Evolutionary conservation across 2,888 invertebrate species (phyloP).

Genomic region (Abrostola triplasia): DNA sequence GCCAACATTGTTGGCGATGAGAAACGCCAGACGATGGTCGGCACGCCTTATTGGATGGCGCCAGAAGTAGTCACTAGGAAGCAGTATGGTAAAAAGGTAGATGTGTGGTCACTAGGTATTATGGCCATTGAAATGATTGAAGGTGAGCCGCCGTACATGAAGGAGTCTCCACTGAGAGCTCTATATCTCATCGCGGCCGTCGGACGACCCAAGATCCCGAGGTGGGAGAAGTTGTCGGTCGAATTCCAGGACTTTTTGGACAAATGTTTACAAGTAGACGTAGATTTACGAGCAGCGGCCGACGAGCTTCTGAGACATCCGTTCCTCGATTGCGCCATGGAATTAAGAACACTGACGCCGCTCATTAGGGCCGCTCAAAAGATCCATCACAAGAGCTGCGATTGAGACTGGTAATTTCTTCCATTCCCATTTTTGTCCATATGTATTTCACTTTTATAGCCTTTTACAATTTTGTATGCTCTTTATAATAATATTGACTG

Average conservation of each 20-base stretch:
- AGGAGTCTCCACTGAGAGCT: slow-evolving; percentile 97
- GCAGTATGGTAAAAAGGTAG: slow-evolving; percentile 97
- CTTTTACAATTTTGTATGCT: slow-evolving; percentile 71
- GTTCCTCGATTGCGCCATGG: slow-evolving; percentile 94
- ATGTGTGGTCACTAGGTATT: slow-evolving; percentile 98
- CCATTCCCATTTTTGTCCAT: slow-evolving; percentile 66
- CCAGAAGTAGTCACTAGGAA: slow-evolving; percentile 97
- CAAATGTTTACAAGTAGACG: slow-evolving; percentile 95
- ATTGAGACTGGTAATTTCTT: slow-evolving; percentile 73
- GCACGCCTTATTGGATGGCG: slow-evolving; percentile 99
- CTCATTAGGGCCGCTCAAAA: slow-evolving; percentile 97
- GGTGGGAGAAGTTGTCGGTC: slow-evolving; percentile 93
- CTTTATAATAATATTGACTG: slow-evolving; percentile 59
- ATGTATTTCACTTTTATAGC: slow-evolving; percentile 72
- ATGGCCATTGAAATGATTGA: slow-evolving; percentile 98
- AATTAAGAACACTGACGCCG: slow-evolving; percentile 94
- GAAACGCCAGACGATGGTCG: slow-evolving; percentile 98
- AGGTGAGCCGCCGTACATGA: slow-evolving; percentile 98
- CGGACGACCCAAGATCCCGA: slow-evolving; percentile 96
- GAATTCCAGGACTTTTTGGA: slow-evolving; percentile 95
- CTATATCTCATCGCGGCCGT: slow-evolving; percentile 98
- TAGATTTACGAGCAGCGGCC: slow-evolving; percentile 93
- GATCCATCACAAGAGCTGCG: slow-evolving; percentile 91
- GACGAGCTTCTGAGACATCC: slow-evolving; percentile 93
- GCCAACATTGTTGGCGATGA: slow-evolving; percentile 98